Conservation (phyloP, 2,797 vertebrate species). For the Anisognathus igniventris region DNA sequence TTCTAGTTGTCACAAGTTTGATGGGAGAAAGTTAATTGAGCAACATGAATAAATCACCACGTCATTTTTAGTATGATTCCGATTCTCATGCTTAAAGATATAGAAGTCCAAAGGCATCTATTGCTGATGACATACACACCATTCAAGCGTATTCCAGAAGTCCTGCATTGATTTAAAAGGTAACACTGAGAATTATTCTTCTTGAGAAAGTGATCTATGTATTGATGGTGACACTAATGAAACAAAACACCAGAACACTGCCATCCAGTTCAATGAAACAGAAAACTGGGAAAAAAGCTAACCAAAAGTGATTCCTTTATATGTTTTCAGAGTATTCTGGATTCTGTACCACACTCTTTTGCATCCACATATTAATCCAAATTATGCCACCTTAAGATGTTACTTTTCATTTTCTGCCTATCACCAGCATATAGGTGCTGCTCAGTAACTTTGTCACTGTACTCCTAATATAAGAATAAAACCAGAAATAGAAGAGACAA, state of each 20-base stretch:
- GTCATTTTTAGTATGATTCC: neutral
- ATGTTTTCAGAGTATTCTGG: neutral
- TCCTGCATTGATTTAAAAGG: neutral
- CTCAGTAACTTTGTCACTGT: neutral
- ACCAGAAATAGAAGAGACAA: neutral
- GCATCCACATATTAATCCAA: neutral
- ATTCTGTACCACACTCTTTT: neutral
- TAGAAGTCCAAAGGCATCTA: neutral
- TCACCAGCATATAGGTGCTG: neutral
- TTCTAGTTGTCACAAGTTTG: neutral
- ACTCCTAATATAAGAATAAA: neutral
- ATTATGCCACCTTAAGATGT: neutral
- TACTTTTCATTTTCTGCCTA: neutral
- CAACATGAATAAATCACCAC: neutral
- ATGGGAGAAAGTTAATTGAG: neutral
- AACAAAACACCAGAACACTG: neutral
- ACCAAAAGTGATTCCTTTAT: neutral
- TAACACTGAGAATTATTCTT: neutral
- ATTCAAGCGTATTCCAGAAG: neutral
- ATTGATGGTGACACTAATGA: neutral
- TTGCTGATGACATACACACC: neutral
- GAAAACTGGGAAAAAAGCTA: neutral
- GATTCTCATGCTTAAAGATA: neutral
- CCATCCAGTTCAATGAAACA: neutral
- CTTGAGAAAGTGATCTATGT: neutral